Conservation (phyloP, 2,888 invertebrate species). For the Drosophila greeni region DNA sequence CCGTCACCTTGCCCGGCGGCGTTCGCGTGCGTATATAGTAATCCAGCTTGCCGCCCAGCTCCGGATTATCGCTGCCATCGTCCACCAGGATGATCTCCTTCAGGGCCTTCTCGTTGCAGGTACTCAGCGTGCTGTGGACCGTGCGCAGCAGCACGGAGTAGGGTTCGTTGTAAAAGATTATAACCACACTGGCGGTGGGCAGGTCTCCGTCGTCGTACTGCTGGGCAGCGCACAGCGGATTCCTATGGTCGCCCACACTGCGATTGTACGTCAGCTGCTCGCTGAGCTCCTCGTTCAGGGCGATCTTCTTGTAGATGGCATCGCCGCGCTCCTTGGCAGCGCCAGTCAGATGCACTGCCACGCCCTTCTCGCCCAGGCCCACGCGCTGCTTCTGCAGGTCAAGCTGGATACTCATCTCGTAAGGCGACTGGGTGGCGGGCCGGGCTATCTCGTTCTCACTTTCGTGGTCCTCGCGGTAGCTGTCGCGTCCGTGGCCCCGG, state of each 20-base stretch:
- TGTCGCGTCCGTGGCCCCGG: slow-evolving; percentile 40
- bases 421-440: slow-evolving; percentile 56
- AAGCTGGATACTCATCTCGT: slow-evolving; percentile 79
- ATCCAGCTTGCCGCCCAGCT: slow-evolving; percentile 86
- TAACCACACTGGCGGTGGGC: slow-evolving; percentile 87
- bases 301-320: slow-evolving; percentile 87
- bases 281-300: slow-evolving; percentile 92
- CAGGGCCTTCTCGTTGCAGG: slow-evolving; percentile 82
- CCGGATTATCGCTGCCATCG: slow-evolving; percentile 91
- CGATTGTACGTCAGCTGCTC: slow-evolving; percentile 92
- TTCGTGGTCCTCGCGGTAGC: slow-evolving; percentile 32
- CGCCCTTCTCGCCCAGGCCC: slow-evolving; percentile 86
- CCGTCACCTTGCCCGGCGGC: slow-evolving; percentile 83
- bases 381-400: slow-evolving; percentile 84
- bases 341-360: slow-evolving; percentile 83
- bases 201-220: slow-evolving; percentile 83
- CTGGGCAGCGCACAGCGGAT: slow-evolving; percentile 73
- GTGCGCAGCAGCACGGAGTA: slow-evolving; percentile 90
- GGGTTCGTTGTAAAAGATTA: slow-evolving; percentile 94
- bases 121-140: slow-evolving; percentile 86
- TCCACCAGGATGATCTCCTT: slow-evolving; percentile 97
- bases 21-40: slow-evolving; percentile 88
- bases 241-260: slow-evolving; percentile 79
- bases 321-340: slow-evolving; percentile 84
- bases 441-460: slow-evolving; percentile 62